Evolutionary conservation across 2,888 invertebrate genomes (phyloP).

Genomic region (Bellardia bayeri): DNA sequence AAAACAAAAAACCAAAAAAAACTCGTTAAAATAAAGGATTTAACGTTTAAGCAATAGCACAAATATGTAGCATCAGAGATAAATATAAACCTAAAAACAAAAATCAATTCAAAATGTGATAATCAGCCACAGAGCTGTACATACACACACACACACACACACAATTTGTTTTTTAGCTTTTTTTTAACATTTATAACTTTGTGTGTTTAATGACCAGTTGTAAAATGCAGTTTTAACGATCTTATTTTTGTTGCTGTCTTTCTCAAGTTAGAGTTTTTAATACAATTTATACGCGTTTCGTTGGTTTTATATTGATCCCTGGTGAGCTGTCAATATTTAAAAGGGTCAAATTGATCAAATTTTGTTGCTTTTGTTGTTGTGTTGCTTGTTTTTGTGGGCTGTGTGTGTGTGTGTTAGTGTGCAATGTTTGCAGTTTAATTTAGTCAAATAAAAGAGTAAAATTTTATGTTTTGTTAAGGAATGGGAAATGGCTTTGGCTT

Average conservation of each 20-base stretch:
- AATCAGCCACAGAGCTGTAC: neutral
- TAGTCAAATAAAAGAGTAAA: no score
- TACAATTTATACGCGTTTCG: neutral
- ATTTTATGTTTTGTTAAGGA: no score
- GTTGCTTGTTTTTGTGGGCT: no score
- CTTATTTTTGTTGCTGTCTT: neutral
- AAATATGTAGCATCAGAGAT: neutral
- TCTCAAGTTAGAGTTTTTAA: neutral
- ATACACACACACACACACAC: neutral
- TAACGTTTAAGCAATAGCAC: neutral
- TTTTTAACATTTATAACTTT: neutral
- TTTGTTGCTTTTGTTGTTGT: neutral
- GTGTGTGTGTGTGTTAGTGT: no score
- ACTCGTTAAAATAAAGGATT: slow-evolving; percentile 17
- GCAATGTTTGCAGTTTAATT: no score
- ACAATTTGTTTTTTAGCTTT: neutral
- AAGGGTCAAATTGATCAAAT: slow-evolving; percentile 12
- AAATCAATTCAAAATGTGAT: slow-evolving; percentile 29
- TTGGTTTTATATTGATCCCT: neutral
- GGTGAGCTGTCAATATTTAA: neutral
- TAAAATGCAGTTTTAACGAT: slow-evolving; percentile 55
- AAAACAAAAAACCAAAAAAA: neutral
- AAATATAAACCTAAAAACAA: neutral
- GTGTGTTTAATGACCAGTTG: slow-evolving; percentile 45
- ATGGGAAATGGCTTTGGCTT: no score